Base-by-base conservation (phyloP, 92 coral and sea anemone species). In the Zoanthus solanderi region DNA sequence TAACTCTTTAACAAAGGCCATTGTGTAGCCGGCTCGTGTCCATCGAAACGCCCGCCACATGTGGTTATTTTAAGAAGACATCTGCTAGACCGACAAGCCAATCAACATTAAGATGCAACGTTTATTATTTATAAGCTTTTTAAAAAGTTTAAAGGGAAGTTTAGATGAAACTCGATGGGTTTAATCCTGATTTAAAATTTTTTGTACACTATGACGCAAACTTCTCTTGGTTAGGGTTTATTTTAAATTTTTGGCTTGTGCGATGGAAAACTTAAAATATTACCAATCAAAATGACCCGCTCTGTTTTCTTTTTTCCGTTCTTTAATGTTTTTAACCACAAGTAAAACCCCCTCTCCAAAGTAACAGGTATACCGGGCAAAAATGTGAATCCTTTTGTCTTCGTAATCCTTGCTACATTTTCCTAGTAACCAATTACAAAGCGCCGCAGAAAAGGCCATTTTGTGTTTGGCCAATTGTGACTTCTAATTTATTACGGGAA, bases 381-480 rank as follows among this genome's bases (percentile, higher is more conserved):
- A 87, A 72, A 91, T 65, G 78, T 67, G 18, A 52, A 81, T 45
- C 23, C 58, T 31, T 50, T 81, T 81, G 73, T 67, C 47, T 66
- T 50, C 28, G 23, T 65, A 66, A 81, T 46, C 75, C 75, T 47
- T 71, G 76, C 67, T 81, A 81, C 85, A 81, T 81, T 58, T 81
- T 81, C 32, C 14, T 6, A 60, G 54, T 72, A 82, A 67, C 98
- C 98, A 95, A 95, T 95, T 87, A 93, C 81, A 68, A 28, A 75
- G 60, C 12, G 44, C 65, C 88, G 83, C 52, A 77, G 75, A 93
- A 63, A 67, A 84, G 89, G 90, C 75, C 58, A 79, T 87, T 78
- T 84, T 93, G 95, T 92, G 87, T 90, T 87, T 90, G 83, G 17
- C 98, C 98, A 94, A 95, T 95, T 92, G 78, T 71, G 84, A 76